Base-by-base conservation (phyloP, 2,113 vertebrate genomes). In the Toxostoma redivivum region DNA sequence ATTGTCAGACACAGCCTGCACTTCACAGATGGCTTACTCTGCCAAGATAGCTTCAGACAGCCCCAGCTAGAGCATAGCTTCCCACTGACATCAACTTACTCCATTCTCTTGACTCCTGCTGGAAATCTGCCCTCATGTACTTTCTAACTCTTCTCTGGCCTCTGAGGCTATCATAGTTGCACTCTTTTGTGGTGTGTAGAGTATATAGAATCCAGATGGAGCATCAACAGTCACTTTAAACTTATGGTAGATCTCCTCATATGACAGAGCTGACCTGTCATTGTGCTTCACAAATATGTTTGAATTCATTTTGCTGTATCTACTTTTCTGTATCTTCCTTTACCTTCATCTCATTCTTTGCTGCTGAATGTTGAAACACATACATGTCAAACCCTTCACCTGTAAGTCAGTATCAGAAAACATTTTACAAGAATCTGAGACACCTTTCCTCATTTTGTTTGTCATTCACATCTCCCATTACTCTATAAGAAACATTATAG, bases 251-350 rank as follows among this genome's bases (percentile, higher is more conserved):
- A 58, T 58, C 45, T 62, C 48, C 20, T 84, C 31, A 57, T 7
- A 70, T 2, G 6, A n/a, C 28, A 81, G 35, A 71, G n/a, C 6
- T 65, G 57, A 54, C 27, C 42, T 54, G 17, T 48, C 65, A 48
- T 3, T 54, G 54, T 15, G 44, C 20, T 70, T 67, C 4, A 2
- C 64, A 66, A 84, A 65, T 53, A 38, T 0, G 0, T 60, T 37
- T 86, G 22, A 54, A 44, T 84, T 65, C 81, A 69, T 73, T 93
- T 93, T 81, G 30, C 5, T 27, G 24, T 67, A 31, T 35, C 17
- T 78, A 74, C 33, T 77, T 73, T 70, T 56, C 47, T 66, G 35
- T 37, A 53, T 38, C 28, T 72, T 66, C 54, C 42, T 57, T 42
- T 70, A 47, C 6, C 30, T 71, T 90, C 33, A 83, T 12, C 35